Evolutionary conservation across 2,888 invertebrate genomes (phyloP).

Genomic region (Morinoia aosen): DNA sequence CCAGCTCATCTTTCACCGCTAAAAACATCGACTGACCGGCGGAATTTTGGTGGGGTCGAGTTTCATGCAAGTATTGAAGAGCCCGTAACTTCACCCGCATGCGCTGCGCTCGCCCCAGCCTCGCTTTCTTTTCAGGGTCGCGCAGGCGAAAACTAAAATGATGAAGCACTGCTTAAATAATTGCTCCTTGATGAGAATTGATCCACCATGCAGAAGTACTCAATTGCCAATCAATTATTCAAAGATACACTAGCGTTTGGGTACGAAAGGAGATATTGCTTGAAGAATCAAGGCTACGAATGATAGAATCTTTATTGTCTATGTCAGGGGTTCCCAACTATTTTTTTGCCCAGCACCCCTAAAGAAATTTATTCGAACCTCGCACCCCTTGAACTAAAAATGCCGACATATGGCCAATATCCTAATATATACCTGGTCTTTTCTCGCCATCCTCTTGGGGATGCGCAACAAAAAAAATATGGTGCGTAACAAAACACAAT

Average conservation of each 20-base stretch:
- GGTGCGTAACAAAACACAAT: too few relatives aligned
- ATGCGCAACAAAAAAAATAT: too few relatives aligned
- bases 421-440: too few relatives aligned
- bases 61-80: slow-evolving; percentile 21
- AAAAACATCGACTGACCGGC: slow-evolving; percentile 31
- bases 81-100: slow-evolving; percentile 30
- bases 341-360: too few relatives aligned
- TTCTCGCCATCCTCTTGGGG: too few relatives aligned
- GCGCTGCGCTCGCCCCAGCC: background rate
- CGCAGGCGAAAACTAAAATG: background rate
- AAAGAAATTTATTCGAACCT: too few relatives aligned
- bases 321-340: background rate
- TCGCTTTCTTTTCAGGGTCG: slow-evolving; percentile 6
- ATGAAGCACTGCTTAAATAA: background rate
- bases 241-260: background rate
- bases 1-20: background rate
- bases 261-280: background rate
- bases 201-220: background rate
- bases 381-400: too few relatives aligned
- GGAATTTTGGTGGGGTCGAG: slow-evolving; percentile 20
- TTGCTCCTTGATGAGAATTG: background rate
- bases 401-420: too few relatives aligned
- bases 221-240: background rate
- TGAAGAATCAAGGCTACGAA: background rate
- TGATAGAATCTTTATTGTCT: background rate